Base-by-base conservation (phyloP, 2,888 invertebrate genomes). In the Dione juno region DNA sequence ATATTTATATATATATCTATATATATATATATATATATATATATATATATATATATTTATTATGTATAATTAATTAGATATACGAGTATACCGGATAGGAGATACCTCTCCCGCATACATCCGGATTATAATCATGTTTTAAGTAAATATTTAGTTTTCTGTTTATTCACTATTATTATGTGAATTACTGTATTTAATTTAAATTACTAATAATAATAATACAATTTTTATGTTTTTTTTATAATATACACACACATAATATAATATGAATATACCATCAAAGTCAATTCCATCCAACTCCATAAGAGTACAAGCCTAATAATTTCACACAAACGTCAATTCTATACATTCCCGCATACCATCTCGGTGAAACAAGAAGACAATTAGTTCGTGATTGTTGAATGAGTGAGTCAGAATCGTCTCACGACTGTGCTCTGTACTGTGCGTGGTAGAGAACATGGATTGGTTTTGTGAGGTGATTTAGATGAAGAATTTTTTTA, bases 361-460 rank as follows among this genome's bases (percentile, higher is more conserved):
- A 58, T 61, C 66, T 57, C 69, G 64, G 57, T 69, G 71, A 69
- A 72, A 72, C 63, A 69, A 72, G 69, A 69, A 72, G 69, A 66
- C 69, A 69, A 69, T 69, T 58, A 58, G 66, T 66, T 69, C 72
- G 72, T 72, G 72, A 69, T 72, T 63, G 66, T 69, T 70, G 53
- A 70, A 70, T 72, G 66, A 69, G 41, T 73, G 71, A 73, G 40
- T 73, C 73, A 71, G 48, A 63, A 35, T 21, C 52, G 43, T 70
- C 73, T 66, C 73, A 71, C 71, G 71, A 67, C 35, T 64, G 14
- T 21, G 41, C 40, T 28, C 28, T 28, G 28, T 28, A n/a, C 11
- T 48, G 9, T 48, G 37, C 16, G 16, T 48, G 45, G 45, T 14
- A 10, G 5, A 10, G 5, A 10, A 58, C 58, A 50, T 40, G 48